Base-by-base conservation (phyloP, 2,113 vertebrate species). In the Gymnogyps californianus region DNA sequence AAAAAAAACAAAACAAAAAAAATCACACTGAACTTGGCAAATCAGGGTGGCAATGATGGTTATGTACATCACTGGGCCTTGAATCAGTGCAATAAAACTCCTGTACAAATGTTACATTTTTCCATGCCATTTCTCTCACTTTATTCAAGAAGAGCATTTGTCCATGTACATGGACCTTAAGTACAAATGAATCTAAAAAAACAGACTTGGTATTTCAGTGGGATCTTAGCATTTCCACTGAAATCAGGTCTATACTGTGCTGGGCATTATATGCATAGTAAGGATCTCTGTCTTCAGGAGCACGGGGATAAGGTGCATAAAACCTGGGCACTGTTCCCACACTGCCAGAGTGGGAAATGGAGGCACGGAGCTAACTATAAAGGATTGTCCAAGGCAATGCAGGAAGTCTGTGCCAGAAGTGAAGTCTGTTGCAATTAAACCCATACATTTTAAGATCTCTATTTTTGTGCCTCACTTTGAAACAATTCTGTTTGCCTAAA, bases 381-480 rank as follows among this genome's bases (percentile, higher is more conserved):
- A 55, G 42, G 16, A n/a, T 20, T 0, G 1, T 36, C 11, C n/a
- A 44, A 66, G 26, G 11, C 1, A 4, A 26, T 32, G 49, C 28
- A 47, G 42, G 24, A 47, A 51, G 10, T n/a, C 47, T 51, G 21
- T 52, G 29, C 34, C 22, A 67, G 34, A 58, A 76, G 8, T 66
- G 28, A 87, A 34, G 26, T 34, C 36, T 74, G 28, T 25, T 67
- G 51, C 40, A 86, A 59, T 44, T 31, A 47, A 67, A 61, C 14
- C 17, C 16, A 22, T 42, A 26, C 66, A 47, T 86, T 54, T 81
- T 57, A 54, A 61, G 24, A 29, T 52, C 21, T 9, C 5, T 51
- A 6, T 9, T 61, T 44, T 42, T 86, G n/a, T 55, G 7, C 40
- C 28, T 65, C 18, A n/a, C 21, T 59, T 64, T 59, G n/a, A 65